Evolutionary conservation across 2,888 invertebrate species (phyloP).

Genomic region (Eilema sororculum): DNA sequence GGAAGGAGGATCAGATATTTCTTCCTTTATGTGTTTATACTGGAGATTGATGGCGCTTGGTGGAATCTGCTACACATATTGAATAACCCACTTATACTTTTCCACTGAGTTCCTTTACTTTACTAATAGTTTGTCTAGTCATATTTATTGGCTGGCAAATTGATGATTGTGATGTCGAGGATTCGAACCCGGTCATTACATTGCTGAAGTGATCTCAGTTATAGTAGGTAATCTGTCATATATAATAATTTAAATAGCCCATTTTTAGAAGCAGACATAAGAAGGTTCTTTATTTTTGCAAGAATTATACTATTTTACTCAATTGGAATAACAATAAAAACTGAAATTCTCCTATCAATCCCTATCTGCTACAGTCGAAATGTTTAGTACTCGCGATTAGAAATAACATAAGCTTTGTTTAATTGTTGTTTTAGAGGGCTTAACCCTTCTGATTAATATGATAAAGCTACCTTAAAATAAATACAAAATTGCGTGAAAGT

Average conservation of each 20-base stretch:
- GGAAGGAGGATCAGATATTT: too few species aligned
- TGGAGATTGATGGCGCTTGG: too few species aligned
- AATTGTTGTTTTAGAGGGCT: not conserved
- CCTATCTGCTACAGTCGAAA: not conserved
- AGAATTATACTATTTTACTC: not conserved
- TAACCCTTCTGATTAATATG: not conserved
- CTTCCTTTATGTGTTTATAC: too few species aligned
- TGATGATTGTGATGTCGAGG: too few species aligned
- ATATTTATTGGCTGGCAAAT: too few species aligned
- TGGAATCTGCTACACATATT: too few species aligned
- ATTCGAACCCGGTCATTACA: not conserved
- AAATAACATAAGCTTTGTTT: not conserved
- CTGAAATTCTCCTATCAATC: not conserved
- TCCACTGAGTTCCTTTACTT: too few species aligned
- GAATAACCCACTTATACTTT: too few species aligned
- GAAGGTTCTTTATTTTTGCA: not conserved
- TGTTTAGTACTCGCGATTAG: not conserved
- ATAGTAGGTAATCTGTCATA: not conserved
- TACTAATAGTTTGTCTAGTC: too few species aligned
- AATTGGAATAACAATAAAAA: not conserved
- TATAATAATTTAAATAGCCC: not conserved
- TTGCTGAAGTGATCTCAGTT: not conserved
- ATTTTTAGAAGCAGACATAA: not conserved
- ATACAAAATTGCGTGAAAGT: conserved; percentile 54
- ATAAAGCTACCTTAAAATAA: conserved; percentile 33